Base-by-base conservation (phyloP, 37 sponge, comb jelly and placozoan species). In the Axinella damicornis region DNA sequence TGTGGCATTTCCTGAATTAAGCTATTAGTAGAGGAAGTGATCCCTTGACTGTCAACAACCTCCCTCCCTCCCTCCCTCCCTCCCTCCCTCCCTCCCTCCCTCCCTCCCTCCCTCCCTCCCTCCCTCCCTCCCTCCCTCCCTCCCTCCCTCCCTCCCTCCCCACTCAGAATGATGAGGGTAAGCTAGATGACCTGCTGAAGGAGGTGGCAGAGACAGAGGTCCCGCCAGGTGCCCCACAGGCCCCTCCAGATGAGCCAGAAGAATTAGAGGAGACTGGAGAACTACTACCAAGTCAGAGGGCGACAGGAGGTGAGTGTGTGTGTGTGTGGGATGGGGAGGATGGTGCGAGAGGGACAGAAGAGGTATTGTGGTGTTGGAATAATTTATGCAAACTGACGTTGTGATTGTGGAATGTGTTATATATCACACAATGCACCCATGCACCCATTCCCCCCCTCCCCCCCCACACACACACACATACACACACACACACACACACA, bases 191-290 rank as follows among this genome's bases (percentile, higher is more conserved):
- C 24, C 75, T 95, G 0, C 68, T 97, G 40, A 75, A 74, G 67
- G 93, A 92, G 41, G 91, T 95, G 18, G 88, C 82, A 0, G 85
- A 84, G n/a, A 89, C 41, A 16, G 95, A 95, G 15, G 77, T 84
- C 15, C 92, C 95, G 1, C 70, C 86, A 13, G 89, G 82, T 31
- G 90, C 95, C 20, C 95, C 95, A 19, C 57, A 0, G 30, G 66
- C 89, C 28, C 84, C 90, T 32, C 88, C 86, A 2, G 75, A 74
- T 53, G 82, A 64, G 14, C 39, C 55, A 13, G 65, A 20, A 2
- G 81, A 70, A 13, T 4, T 4, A 58, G 74, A 69, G 5, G 52
- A 13, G 18, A 57, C 66, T 36, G 56, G 39, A 13, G 35, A 69
- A 6, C 54, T 87, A 41, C 76, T 87, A 2, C 88, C 88, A 16